phyloP scores from a whole-genome alignment of 2,888 invertebrate species.

The Euproctis similis region DNA sequence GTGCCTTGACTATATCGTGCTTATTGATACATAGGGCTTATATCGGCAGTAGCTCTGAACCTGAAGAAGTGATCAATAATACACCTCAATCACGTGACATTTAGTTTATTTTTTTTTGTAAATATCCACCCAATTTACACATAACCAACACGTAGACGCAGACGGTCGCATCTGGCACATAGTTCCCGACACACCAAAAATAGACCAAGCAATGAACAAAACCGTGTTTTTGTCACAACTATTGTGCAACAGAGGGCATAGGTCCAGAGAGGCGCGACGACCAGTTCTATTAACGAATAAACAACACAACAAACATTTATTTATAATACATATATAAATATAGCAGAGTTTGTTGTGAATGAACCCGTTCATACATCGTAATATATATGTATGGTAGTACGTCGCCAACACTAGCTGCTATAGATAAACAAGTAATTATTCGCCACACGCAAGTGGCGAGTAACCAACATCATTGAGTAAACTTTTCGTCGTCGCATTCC shows the following conservation, averaged over 20 bases:
- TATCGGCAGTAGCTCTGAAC: too few relatives aligned
- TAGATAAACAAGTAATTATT: slow-evolving; percentile 18
- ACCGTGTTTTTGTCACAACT: slow-evolving; percentile 22
- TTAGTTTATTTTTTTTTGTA: too few relatives aligned
- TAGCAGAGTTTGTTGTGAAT: slow-evolving; percentile 39
- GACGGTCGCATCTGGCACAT: slow-evolving; percentile 13
- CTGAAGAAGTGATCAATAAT: too few relatives aligned
- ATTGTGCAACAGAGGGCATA: slow-evolving; percentile 27
- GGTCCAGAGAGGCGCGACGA: slow-evolving; percentile 13
- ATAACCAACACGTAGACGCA: slow-evolving; percentile 9
- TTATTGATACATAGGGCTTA: too few relatives aligned
- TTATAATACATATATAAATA: too few relatives aligned
- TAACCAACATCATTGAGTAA: slow-evolving; percentile 15
- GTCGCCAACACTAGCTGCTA: slow-evolving; percentile 25
- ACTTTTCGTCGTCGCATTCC: slow-evolving; percentile 12
- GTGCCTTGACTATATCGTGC: too few relatives aligned
- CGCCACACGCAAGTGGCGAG: slow-evolving; percentile 13
- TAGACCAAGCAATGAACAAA: slow-evolving; percentile 19
- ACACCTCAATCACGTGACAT: too few relatives aligned
- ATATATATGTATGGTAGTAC: slow-evolving; percentile 9
- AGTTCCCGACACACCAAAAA: slow-evolving; percentile 10
- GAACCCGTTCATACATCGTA: slow-evolving; percentile 13
- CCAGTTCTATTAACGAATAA: slow-evolving; percentile 30
- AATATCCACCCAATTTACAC: too few relatives aligned
- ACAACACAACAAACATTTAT: too few relatives aligned